Percentiles rank a stretch among this genome's conserved stretches.
Conservation (phyloP, 2,888 invertebrate species). For the Trissonchulus latispiculum region DNA sequence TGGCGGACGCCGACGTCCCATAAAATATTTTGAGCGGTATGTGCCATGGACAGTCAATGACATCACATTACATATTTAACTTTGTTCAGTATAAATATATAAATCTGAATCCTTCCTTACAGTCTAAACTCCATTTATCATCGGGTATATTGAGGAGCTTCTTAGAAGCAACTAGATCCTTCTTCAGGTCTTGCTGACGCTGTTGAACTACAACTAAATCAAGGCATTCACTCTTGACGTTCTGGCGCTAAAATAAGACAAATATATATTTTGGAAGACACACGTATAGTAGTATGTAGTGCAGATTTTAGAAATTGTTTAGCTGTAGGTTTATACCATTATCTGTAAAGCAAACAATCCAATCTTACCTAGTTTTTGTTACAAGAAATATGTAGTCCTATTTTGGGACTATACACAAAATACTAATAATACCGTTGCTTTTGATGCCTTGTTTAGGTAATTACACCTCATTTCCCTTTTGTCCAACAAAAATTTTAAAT, state of each 20-base stretch:
- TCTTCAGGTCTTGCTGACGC: conserved; percentile 50
- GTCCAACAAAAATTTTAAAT: too few species aligned
- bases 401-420: too few species aligned
- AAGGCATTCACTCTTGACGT: background rate
- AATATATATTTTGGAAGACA: background rate
- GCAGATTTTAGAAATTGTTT: background rate
- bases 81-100: background rate
- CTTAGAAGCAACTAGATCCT: conserved; percentile 51
- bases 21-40: too few species aligned
- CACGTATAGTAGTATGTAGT: background rate
- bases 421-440: too few species aligned
- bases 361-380: background rate
- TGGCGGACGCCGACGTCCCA: too few species aligned
- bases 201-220: background rate
- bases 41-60: too few species aligned
- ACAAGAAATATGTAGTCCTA: too few species aligned
- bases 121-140: conserved; percentile 53
- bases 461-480: too few species aligned
- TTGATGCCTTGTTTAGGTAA: too few species aligned
- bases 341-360: background rate
- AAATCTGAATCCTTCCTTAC: conserved; percentile 49
- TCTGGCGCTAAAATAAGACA: background rate
- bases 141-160: conserved; percentile 46
- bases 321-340: background rate
- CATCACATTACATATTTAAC: too few species aligned